These are phyloP conservation scores for Cryptomyrus ogoouensis DNA, from an alignment of 2,113 vertebrate genomes.

Conservation along the genomic window DNA sequence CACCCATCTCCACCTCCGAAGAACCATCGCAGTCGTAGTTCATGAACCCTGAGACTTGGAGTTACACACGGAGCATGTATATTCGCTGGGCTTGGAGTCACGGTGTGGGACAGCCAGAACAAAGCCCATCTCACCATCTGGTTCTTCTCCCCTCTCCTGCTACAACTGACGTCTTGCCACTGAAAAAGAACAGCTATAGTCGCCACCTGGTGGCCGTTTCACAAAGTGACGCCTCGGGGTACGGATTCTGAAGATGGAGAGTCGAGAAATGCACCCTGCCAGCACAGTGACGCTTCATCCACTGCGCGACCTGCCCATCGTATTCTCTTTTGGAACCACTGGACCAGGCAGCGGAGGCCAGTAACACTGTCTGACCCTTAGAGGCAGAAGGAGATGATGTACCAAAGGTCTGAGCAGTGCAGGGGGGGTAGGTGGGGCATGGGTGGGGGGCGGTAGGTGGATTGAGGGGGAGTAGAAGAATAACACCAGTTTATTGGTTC, in stretches of 20 bases:
- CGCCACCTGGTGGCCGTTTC: background rate
- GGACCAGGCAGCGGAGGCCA: background rate
- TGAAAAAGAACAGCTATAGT: background rate
- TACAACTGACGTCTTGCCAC: background rate
- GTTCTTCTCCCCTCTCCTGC: background rate
- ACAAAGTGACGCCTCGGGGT: background rate
- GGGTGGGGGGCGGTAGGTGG: background rate
- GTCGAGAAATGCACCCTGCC: background rate
- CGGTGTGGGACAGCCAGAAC: background rate
- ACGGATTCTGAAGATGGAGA: background rate
- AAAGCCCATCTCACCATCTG: constrained; percentile 8
- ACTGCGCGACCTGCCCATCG: background rate
- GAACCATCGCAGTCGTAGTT: background rate
- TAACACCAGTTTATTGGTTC: background rate
- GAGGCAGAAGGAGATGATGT: background rate
- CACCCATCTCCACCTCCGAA: background rate
- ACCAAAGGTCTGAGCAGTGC: background rate
- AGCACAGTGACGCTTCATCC: background rate
- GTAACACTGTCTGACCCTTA: background rate
- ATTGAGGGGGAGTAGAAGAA: background rate
- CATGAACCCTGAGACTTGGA: background rate
- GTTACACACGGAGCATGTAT: background rate
- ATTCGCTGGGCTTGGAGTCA: background rate
- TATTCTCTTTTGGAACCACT: background rate
- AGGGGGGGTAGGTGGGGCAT: background rate